A percentile compares a stretch with the other conserved stretches of the same genome.
Conservation (phyloP, 2,797 vertebrate species). For the Neosilurus hyrtlii region DNA sequence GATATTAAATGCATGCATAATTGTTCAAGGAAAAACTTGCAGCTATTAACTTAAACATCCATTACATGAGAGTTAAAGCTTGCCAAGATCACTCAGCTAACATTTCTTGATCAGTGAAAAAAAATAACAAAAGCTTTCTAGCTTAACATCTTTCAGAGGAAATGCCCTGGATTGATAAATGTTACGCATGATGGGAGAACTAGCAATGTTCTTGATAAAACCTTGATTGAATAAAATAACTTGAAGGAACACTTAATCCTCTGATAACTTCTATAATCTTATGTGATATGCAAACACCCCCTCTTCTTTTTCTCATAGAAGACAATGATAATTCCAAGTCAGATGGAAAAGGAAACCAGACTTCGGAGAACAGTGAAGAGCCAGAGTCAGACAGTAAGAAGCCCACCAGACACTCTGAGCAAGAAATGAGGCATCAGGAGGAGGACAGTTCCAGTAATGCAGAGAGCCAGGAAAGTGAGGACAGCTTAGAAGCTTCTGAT, state of each 20-base stretch:
- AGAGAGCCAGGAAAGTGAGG: conserved; percentile 95
- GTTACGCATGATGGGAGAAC: not conserved
- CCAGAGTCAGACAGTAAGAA: conserved; percentile 86
- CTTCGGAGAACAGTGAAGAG: conserved; percentile 89
- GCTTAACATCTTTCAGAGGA: not conserved
- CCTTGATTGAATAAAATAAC: not conserved
- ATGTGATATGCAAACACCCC: not conserved
- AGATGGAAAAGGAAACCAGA: conserved; percentile 88
- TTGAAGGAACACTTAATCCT: conserved; percentile 4
- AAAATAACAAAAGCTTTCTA: not conserved
- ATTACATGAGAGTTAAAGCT: not conserved
- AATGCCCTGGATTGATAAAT: not conserved
- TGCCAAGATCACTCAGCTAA: not conserved
- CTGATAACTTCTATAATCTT: not conserved
- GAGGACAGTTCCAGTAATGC: conserved; percentile 96
- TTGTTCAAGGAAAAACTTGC: not conserved
- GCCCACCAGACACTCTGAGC: conserved; percentile 82
- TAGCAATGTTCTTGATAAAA: not conserved
- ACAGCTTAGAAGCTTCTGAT: conserved; percentile 93
- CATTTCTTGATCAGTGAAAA: not conserved
- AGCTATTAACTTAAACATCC: not conserved
- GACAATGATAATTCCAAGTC: conserved; percentile 94
- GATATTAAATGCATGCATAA: not conserved
- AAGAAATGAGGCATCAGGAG: conserved; percentile 90
- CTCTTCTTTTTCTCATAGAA: conserved; percentile 66